Evolutionary conservation across 2,797 vertebrate species (phyloP).

Genomic region (Sparus aurata): DNA sequence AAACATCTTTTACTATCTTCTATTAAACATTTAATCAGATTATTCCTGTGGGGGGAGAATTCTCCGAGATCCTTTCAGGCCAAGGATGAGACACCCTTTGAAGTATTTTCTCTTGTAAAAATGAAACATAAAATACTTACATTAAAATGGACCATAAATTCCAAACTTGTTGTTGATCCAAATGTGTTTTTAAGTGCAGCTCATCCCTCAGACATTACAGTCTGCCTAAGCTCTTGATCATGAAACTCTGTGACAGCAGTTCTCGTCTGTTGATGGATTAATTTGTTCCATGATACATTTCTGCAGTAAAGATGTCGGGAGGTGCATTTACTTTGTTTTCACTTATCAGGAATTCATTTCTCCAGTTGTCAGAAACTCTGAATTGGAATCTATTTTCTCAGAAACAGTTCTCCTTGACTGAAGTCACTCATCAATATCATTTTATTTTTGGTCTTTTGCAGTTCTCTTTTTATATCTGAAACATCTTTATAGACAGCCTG

Average conservation of each 20-base stretch:
- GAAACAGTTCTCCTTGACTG: background rate
- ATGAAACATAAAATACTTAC: background rate
- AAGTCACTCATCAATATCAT: background rate
- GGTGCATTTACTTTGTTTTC: background rate
- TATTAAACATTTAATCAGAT: background rate
- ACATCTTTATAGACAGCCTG: slow-evolving; percentile 24
- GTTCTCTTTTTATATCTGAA: background rate
- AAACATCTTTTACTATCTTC: background rate
- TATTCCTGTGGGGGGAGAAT: background rate
- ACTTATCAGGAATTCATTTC: background rate
- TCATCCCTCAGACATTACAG: background rate
- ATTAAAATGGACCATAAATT: slow-evolving; percentile 2
- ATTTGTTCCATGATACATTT: background rate
- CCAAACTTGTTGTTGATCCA: background rate
- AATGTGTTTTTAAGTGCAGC: slow-evolving; percentile 14
- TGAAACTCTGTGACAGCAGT: background rate
- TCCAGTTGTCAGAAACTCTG: background rate
- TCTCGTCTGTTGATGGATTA: background rate
- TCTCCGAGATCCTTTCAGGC: background rate
- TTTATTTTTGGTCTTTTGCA: background rate
- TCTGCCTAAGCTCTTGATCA: background rate
- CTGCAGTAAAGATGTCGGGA: background rate
- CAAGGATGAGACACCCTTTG: slow-evolving; percentile 1
- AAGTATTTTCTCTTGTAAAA: slow-evolving; percentile 2
- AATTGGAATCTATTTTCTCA: background rate